Percentiles rank a stretch among this genome's conserved stretches.
Conservation (phyloP, 2,797 vertebrate species). For the Sebastolobus alascanus region DNA sequence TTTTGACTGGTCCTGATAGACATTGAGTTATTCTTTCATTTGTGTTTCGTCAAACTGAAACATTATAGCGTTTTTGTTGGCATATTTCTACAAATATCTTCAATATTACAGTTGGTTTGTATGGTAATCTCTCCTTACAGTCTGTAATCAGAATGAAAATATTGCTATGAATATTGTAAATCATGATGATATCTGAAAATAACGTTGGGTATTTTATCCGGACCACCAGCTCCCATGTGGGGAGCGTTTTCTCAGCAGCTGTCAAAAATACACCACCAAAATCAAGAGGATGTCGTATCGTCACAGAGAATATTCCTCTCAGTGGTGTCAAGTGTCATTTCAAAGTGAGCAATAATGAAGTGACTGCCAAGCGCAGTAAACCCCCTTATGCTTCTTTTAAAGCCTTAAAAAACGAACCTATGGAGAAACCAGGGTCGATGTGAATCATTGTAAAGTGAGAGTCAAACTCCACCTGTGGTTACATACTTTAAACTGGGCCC, state of each 20-base stretch:
- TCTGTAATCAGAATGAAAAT: conserved; percentile 66
- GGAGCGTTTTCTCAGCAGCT: conserved; percentile 57
- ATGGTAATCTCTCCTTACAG: conserved; percentile 51
- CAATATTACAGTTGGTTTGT: conserved; percentile 14
- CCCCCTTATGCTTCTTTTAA: conserved; percentile 61
- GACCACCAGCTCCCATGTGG: conserved; percentile 49
- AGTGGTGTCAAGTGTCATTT: conserved; percentile 70
- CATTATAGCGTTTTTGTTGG: conserved; percentile 52
- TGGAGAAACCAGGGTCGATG: conserved; percentile 56
- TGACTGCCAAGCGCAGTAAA: conserved; percentile 65
- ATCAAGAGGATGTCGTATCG: conserved; percentile 52
- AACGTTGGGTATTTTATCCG: conserved; percentile 55
- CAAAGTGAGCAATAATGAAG: conserved; percentile 64
- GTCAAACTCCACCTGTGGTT: conserved; percentile 79
- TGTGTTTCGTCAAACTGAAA: conserved; percentile 51
- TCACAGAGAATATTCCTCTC: conserved; percentile 49
- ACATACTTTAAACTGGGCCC: conserved; percentile 63
- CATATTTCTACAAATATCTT: conserved; percentile 4
- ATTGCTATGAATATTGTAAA: conserved; percentile 58
- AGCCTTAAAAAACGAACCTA: conserved; percentile 62
- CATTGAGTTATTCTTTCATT: conserved; percentile 48
- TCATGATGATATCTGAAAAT: conserved; percentile 60
- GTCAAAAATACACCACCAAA: conserved; percentile 62
- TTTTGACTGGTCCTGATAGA: conserved; percentile 30
- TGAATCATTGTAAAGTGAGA: conserved; percentile 65